Conservation (phyloP, 2,113 vertebrate genomes). For the Planiliza haematocheilus region DNA sequence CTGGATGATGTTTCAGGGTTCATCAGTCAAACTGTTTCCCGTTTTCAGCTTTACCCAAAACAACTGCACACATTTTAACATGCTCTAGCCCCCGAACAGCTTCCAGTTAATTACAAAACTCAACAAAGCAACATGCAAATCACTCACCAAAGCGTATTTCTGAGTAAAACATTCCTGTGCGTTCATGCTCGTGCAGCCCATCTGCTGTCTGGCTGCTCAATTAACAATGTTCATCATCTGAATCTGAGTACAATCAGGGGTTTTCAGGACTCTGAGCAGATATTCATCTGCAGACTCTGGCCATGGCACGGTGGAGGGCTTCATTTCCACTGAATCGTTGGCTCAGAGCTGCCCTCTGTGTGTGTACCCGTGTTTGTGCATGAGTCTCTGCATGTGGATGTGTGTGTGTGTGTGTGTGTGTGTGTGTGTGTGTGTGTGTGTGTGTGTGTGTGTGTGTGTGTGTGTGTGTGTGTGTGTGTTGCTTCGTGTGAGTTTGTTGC, state of each 20-base stretch:
- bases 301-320: constrained; percentile 53
- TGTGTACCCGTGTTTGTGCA: constrained; percentile 71
- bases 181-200: constrained; percentile 7
- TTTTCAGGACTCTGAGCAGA: constrained; percentile 66
- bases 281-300: constrained; percentile 70
- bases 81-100: not conserved
- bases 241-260: constrained; percentile 63
- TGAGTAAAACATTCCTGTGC: constrained; percentile 1
- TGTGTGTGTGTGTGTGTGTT: constrained; percentile 30
- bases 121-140: constrained; percentile 6
- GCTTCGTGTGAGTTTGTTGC: constrained; percentile 26
- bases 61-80: constrained; percentile 14
- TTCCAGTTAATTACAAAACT: not conserved
- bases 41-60: constrained; percentile 15
- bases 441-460: constrained; percentile 58
- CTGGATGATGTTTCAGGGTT: not conserved
- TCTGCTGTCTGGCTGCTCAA: constrained; percentile 12
- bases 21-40: not conserved
- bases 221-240: constrained; percentile 42
- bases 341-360: constrained; percentile 75
- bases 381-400: constrained; percentile 44
- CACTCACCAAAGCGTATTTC: not conserved
- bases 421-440: constrained; percentile 33
- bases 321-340: constrained; percentile 66
- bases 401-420: constrained; percentile 59